Conservation (phyloP, 1,140 invertebrate species). For the Hypothenemus hampei region DNA sequence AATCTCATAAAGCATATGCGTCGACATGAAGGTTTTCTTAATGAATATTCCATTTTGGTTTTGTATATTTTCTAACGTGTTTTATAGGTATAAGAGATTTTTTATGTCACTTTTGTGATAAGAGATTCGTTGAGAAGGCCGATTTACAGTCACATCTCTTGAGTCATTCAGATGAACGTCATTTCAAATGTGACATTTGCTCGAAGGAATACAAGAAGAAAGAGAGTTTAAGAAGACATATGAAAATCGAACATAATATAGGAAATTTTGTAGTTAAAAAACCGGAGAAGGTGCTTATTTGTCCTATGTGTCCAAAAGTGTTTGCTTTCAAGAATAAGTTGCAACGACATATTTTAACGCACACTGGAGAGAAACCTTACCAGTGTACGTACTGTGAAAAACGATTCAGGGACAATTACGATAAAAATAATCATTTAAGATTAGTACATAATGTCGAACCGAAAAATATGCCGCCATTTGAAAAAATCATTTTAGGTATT, state of each 20-base stretch:
- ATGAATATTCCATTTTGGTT: background rate
- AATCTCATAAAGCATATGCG: constrained; percentile 24
- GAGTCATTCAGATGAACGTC: constrained; percentile 92
- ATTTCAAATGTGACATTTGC: constrained; percentile 92
- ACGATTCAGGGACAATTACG: constrained; percentile 21
- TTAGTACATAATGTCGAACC: constrained; percentile 19
- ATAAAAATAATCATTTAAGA: constrained; percentile 23
- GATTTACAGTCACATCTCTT: constrained; percentile 97
- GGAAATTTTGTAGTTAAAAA: constrained; percentile 18
- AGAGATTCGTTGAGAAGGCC: constrained; percentile 94
- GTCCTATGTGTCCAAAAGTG: constrained; percentile 21
- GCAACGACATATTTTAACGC: constrained; percentile 23
- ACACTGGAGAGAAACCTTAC: constrained; percentile 19
- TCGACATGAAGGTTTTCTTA: constrained; percentile 19
- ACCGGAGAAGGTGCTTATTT: constrained; percentile 16
- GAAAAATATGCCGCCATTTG: too few species aligned
- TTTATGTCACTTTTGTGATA: constrained; percentile 91
- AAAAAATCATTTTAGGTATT: too few species aligned
- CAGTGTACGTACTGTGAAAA: constrained; percentile 23
- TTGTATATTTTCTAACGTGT: background rate
- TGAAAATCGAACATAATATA: constrained; percentile 20
- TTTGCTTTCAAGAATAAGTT: constrained; percentile 26
- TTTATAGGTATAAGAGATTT: constrained; percentile 20
- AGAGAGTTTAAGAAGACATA: constrained; percentile 14
- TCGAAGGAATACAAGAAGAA: constrained; percentile 55